These are phyloP conservation scores for Phytoseiulus persimilis DNA, from an alignment of 2,888 invertebrate genomes.

Conservation along the genomic window DNA sequence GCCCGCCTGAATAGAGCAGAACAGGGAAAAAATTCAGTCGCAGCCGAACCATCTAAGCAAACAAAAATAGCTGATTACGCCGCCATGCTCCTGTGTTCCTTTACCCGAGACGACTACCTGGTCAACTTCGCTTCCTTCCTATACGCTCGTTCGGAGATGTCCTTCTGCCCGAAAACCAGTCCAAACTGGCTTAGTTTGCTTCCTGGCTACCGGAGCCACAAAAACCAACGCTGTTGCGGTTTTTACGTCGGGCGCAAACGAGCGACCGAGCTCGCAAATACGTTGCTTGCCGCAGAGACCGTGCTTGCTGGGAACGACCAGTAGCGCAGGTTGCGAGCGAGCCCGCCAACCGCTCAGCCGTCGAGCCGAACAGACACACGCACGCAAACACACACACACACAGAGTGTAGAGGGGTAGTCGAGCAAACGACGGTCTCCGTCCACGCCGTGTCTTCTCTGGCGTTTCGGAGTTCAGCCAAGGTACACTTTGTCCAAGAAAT, in stretches of 20 bases:
- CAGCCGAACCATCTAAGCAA: background rate
- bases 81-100: background rate
- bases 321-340: background rate
- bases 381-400: no score
- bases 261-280: background rate
- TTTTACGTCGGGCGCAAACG: background rate
- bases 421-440: background rate
- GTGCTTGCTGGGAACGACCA: background rate
- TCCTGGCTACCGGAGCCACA: background rate
- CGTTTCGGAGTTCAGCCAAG: background rate
- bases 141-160: background rate
- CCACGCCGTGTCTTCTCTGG: background rate
- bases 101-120: background rate
- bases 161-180: background rate
- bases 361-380: background rate
- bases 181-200: background rate
- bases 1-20: background rate
- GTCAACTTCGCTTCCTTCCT: background rate
- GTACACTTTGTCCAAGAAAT: no score
- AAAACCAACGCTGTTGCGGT: background rate
- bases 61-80: slow-evolving; percentile 5
- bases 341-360: background rate
- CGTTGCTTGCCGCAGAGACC: background rate
- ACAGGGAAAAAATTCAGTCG: background rate
- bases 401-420: background rate